These are phyloP conservation scores for Trichogramma pretiosum DNA, from an alignment of 1,140 invertebrate species.

Conservation along the genomic window DNA sequence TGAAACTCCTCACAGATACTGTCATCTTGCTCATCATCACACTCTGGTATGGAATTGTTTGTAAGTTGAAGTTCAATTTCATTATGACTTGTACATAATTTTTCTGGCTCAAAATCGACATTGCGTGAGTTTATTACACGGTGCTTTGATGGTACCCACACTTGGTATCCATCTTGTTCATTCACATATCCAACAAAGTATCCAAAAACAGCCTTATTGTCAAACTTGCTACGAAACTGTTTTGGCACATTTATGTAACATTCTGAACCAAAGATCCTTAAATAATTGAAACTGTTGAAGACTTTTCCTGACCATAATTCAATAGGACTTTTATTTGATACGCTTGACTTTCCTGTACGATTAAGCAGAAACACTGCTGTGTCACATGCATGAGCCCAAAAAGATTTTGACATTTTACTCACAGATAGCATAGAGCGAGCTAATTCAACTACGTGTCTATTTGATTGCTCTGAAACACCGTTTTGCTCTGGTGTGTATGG, in stretches of 20 bases:
- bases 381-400: slow-evolving; percentile 21
- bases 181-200: background rate
- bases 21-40: background rate
- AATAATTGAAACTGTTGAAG: background rate
- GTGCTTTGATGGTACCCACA: background rate
- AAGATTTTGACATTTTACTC: slow-evolving; percentile 4
- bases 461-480: slow-evolving; percentile 30
- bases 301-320: slow-evolving; percentile 19
- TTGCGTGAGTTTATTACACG: background rate
- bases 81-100: background rate
- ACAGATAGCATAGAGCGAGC: slow-evolving; percentile 18
- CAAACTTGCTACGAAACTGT: background rate
- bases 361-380: slow-evolving; percentile 5
- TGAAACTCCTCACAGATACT: background rate
- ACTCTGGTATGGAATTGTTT: background rate
- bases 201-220: background rate
- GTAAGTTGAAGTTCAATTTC: background rate
- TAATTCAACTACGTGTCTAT: slow-evolving; percentile 30
- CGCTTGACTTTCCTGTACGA: slow-evolving; percentile 3
- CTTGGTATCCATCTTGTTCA: background rate
- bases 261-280: background rate
- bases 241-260: background rate
- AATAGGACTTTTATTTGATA: slow-evolving; percentile 23
- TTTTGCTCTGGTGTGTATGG: slow-evolving; percentile 32
- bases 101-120: background rate